Evolutionary conservation across 1,140 invertebrate genomes (phyloP).

Genomic region (Thaumatotibia leucotreta): DNA sequence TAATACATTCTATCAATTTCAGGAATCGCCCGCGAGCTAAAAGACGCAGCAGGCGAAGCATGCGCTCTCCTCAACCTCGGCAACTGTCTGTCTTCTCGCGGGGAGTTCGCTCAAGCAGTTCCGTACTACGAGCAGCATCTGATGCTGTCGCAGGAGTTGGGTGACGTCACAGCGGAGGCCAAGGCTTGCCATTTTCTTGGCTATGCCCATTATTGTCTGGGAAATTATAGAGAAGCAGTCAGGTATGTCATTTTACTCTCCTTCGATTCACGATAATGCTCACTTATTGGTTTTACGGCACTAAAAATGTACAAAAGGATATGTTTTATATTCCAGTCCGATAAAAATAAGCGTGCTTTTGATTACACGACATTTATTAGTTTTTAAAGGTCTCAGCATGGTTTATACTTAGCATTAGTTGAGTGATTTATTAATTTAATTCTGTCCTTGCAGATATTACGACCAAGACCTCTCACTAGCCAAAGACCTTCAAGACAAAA

Average conservation of each 20-base stretch:
- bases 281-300: no score
- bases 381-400: no score
- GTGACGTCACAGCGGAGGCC: constrained; percentile 96
- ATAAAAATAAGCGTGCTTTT: no score
- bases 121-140: constrained; percentile 97
- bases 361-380: no score
- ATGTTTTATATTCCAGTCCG: no score
- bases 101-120: constrained; percentile 93
- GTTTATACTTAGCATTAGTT: no score
- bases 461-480: constrained; percentile 96
- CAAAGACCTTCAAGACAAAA: constrained; percentile 95
- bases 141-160: constrained; percentile 94
- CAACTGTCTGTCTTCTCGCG: constrained; percentile 93
- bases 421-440: background rate
- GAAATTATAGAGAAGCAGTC: constrained; percentile 95
- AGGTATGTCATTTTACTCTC: constrained; percentile 47
- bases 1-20: no score
- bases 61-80: constrained; percentile 95
- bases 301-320: no score
- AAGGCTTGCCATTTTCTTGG: constrained; percentile 97
- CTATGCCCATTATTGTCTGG: constrained; percentile 96
- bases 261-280: no score
- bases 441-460: constrained; percentile 84
- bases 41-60: constrained; percentile 95
- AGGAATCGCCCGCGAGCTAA: constrained; percentile 93